Evolutionary conservation across 2,888 invertebrate genomes (phyloP).

Genomic region (Tenthredo scrophulariae): DNA sequence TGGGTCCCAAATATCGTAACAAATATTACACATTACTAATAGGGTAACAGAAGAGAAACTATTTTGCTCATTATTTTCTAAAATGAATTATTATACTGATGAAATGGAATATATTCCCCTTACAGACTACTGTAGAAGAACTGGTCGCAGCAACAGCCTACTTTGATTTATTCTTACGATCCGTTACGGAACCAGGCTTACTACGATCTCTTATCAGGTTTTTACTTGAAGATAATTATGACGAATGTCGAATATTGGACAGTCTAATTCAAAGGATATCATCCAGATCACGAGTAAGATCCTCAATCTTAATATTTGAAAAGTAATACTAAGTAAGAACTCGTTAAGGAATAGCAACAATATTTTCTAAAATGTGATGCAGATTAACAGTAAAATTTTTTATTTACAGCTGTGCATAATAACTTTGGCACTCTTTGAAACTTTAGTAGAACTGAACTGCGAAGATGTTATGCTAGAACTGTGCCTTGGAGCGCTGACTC

Average conservation of each 20-base stretch:
- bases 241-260: conserved; percentile 90
- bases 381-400: conserved; percentile 45
- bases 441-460: conserved; percentile 93
- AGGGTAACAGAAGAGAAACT: neutral
- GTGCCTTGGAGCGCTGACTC: conserved; percentile 90
- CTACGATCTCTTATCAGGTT: conserved; percentile 91
- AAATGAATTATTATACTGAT: conserved; percentile 1
- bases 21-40: neutral
- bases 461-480: conserved; percentile 98
- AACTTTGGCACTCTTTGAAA: conserved; percentile 93
- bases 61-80: neutral
- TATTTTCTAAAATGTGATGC: neutral
- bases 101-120: conserved; percentile 72
- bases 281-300: conserved; percentile 85
- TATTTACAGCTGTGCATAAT: conserved; percentile 88
- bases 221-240: conserved; percentile 90
- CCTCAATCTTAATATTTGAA: neutral
- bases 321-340: conserved; percentile 39
- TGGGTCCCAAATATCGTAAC: neutral
- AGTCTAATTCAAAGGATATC: conserved; percentile 90
- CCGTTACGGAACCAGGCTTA: conserved; percentile 91
- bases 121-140: conserved; percentile 92
- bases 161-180: conserved; percentile 93
- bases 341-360: conserved; percentile 34
- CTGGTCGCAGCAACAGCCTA: conserved; percentile 96